Percentiles rank a stretch among this genome's conserved stretches.
Conservation (phyloP, 2,113 vertebrate species). For the Hemichromis elongatus region DNA sequence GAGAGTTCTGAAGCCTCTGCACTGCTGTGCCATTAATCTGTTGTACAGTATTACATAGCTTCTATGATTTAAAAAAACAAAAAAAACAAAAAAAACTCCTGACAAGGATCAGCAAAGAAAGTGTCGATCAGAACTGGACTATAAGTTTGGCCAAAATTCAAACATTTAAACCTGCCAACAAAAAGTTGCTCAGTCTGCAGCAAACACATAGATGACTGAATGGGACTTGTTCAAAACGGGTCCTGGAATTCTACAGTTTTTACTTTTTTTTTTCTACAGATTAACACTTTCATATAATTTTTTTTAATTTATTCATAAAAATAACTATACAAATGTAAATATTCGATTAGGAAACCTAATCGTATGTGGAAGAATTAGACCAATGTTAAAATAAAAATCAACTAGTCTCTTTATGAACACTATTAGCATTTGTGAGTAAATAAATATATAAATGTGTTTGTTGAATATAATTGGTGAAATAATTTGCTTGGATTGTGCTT, state of each 20-base stretch:
- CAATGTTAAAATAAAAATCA: not conserved
- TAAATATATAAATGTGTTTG: not conserved
- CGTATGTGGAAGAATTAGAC: not conserved
- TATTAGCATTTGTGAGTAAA: not conserved
- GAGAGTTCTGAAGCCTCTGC: not conserved
- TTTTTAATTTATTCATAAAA: not conserved
- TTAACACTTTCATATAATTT: not conserved
- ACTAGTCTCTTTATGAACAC: not conserved
- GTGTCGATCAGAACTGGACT: not conserved
- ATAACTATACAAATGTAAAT: not conserved
- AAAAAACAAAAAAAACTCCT: not conserved
- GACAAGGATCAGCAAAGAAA: accelerated
- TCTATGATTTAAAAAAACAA: not conserved
- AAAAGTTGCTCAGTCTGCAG: not conserved
- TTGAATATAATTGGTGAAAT: not conserved
- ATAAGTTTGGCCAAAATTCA: not conserved
- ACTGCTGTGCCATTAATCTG: not conserved
- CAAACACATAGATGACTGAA: not conserved
- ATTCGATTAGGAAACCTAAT: not conserved
- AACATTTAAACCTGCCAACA: not conserved
- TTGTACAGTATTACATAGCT: not conserved
- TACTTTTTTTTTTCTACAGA: too few relatives aligned
- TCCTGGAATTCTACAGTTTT: accelerated
- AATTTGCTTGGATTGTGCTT: not conserved
- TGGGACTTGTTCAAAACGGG: not conserved